A percentile compares a stretch with the other conserved stretches of the same genome.
Conservation (phyloP, 2,888 invertebrate genomes). For the Lysandra bellargus region DNA sequence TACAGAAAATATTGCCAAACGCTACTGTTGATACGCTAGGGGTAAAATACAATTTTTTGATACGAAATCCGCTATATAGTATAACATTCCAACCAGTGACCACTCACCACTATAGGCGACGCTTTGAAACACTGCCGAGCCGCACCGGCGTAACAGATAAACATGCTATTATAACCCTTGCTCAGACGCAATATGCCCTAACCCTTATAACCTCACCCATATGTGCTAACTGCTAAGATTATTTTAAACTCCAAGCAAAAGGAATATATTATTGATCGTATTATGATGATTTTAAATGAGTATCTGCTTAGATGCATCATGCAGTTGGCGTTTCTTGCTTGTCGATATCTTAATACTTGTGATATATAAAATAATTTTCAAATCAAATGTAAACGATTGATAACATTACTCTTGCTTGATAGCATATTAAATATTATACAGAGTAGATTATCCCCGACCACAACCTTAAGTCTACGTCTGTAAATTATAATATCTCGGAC, state of each 20-base stretch:
- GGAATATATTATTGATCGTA: not conserved
- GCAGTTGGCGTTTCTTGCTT: not conserved
- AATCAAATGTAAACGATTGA: not conserved
- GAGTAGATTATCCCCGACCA: not conserved
- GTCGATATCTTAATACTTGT: not conserved
- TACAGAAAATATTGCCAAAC: not conserved
- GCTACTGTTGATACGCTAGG: not conserved
- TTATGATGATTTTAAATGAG: not conserved
- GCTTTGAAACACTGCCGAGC: conserved; percentile 93
- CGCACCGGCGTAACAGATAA: conserved; percentile 78
- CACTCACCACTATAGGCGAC: conserved; percentile 97
- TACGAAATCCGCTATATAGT: conserved; percentile 8
- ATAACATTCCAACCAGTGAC: conserved; percentile 47
- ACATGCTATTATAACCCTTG: conserved; percentile 69
- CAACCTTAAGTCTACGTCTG: too few species aligned
- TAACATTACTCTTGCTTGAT: conserved; percentile 3
- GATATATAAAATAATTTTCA: too few species aligned
- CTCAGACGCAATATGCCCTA: conserved; percentile 32
- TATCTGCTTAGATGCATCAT: not conserved
- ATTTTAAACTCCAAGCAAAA: not conserved
- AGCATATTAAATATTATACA: not conserved
- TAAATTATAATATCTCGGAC: not conserved
- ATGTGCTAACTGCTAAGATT: not conserved
- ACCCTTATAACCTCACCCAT: not conserved
- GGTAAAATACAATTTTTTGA: not conserved